Evolutionary conservation across 2,113 vertebrate genomes (phyloP).

Genomic region (Hepsetus odoe): DNA sequence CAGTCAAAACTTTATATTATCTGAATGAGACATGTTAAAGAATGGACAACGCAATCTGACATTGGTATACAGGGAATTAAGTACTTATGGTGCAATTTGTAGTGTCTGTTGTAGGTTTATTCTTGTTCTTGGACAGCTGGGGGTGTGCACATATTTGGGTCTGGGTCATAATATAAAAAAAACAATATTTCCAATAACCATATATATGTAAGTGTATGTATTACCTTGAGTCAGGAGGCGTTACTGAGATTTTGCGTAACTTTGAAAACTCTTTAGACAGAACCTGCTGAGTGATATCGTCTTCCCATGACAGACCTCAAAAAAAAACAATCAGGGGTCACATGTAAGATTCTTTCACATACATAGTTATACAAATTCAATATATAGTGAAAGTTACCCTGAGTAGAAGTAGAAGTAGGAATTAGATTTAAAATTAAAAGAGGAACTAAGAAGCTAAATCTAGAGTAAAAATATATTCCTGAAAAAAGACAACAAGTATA

Average conservation of each 20-base stretch:
- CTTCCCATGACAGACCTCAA: slow-evolving; percentile 89
- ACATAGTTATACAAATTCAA: too few species aligned
- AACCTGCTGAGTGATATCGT: slow-evolving; percentile 82
- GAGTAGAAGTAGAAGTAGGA: too few species aligned
- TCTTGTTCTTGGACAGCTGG: not conserved
- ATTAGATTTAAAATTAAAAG: too few species aligned
- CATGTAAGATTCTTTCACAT: not conserved
- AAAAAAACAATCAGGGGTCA: too few species aligned
- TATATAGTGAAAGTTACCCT: too few species aligned
- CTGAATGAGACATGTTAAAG: not conserved
- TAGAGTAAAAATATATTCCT: too few species aligned
- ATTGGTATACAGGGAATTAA: not conserved
- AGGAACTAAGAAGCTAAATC: too few species aligned
- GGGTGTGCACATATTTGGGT: not conserved
- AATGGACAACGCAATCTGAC: not conserved
- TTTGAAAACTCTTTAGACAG: slow-evolving; percentile 83
- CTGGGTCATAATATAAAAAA: not conserved
- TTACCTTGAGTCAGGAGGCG: slow-evolving; percentile 77
- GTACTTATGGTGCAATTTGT: not conserved
- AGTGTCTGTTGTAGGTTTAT: not conserved
- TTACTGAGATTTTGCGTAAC: slow-evolving; percentile 74
- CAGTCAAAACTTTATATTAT: not conserved
- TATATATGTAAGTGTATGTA: not conserved
- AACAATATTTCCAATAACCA: not conserved
- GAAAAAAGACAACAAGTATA: too few species aligned